Evolutionary conservation across 2,888 invertebrate species (phyloP).

Genomic region (Eulithis testata): DNA sequence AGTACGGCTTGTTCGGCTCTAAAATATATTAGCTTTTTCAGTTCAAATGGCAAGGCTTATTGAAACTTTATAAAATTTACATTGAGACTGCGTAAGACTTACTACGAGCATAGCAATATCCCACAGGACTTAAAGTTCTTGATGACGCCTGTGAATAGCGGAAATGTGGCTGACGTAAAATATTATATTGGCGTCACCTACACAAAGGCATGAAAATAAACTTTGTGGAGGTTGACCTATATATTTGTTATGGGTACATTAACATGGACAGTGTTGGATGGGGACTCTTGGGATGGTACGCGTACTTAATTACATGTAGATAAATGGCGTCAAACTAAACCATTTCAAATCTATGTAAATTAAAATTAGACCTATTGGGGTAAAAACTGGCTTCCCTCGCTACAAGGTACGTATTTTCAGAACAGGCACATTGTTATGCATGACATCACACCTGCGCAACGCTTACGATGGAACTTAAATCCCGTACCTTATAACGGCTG

Average conservation of each 20-base stretch:
- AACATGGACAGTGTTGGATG: background rate
- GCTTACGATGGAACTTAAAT: too few relatives aligned
- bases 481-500: too few relatives aligned
- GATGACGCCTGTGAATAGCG: background rate
- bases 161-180: background rate
- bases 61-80: conserved; percentile 39
- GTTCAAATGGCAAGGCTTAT: conserved; percentile 23
- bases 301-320: too few relatives aligned
- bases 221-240: background rate
- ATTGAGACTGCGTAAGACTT: conserved; percentile 7
- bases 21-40: conserved; percentile 30
- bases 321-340: too few relatives aligned
- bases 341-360: background rate
- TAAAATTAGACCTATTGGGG: too few relatives aligned
- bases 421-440: too few relatives aligned
- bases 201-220: background rate
- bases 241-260: background rate
- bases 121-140: background rate
- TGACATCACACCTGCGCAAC: too few relatives aligned
- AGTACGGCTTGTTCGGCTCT: conserved; percentile 35
- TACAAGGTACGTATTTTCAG: too few relatives aligned
- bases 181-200: background rate
- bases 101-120: too few relatives aligned
- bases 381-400: too few relatives aligned
- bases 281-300: too few relatives aligned